Percentiles rank a stretch among this genome's conserved stretches.
Conservation (phyloP, 2,797 vertebrate species). For the Artibeus jamaicensis region DNA sequence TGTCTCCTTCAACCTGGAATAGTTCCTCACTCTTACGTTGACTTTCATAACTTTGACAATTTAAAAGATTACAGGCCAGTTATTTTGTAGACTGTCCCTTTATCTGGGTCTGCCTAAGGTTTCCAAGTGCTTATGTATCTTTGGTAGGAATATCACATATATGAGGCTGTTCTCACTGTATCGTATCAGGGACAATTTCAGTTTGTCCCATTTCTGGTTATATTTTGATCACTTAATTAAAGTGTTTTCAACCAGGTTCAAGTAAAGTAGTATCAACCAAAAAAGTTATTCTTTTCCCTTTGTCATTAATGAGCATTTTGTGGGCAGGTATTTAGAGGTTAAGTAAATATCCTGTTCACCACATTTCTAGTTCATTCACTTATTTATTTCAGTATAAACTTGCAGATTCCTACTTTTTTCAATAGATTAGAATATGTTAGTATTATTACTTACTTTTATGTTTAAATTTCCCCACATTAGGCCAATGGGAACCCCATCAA, state of each 20-base stretch:
- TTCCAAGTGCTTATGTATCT: too few species aligned
- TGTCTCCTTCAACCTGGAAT: too few species aligned
- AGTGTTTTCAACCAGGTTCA: neutral
- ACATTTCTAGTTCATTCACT: neutral
- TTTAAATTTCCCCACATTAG: neutral
- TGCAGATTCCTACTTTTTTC: neutral
- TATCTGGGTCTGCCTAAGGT: too few species aligned
- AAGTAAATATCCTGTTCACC: neutral
- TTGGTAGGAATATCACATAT: neutral
- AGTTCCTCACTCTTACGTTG: too few species aligned
- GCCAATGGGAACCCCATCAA: neutral
- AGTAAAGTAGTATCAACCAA: neutral
- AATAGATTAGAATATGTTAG: constrained; percentile 2
- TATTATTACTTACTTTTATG: neutral
- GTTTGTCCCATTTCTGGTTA: neutral
- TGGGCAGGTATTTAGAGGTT: neutral
- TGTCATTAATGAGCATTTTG: neutral
- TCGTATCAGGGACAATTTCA: neutral
- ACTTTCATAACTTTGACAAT: too few species aligned
- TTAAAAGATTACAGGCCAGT: too few species aligned
- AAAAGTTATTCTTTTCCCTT: neutral
- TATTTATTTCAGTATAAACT: neutral
- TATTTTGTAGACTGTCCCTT: too few species aligned
- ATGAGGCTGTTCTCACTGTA: neutral
- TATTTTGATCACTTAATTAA: neutral